Evolutionary conservation across 1,140 invertebrate species (phyloP), one percentile per base, ranked within the genome.

Genomic region (Pissodes strobi): DNA sequence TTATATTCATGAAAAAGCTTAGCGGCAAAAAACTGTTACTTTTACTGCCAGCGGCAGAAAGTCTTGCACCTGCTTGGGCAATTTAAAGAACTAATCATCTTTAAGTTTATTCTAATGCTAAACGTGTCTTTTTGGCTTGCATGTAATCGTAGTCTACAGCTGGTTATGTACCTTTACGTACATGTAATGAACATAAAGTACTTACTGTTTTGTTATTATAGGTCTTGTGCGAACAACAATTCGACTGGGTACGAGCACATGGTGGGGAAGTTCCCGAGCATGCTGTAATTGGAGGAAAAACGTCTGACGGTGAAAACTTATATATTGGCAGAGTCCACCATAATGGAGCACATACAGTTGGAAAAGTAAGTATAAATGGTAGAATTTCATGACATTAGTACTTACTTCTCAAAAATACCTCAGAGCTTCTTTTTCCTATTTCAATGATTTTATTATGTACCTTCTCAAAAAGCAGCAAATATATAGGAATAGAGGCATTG

Each of bases 301-400:
- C 86, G 0, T 77, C 80, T 48, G 76, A 74, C 13, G 87, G 83
- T 0, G 88, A 90, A 73, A 81, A 82, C 0, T 76, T 90, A 1
- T 90, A 86, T 70, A 82, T 89, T 51, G 88, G 87, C 22, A 80
- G 88, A 27, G 83, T 80, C 0, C 76, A 81, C 38, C 82, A 88
- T 58, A 74, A 82, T 27, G 82, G 85, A 8, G 85, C 88, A 48
- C 72, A 88, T 64, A 87, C 86, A 0, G 81, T 89, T 52, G 90
- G 90, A 70, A 91, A 91, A 80, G 86, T 89, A 77, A 58, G 64
- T n/a, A n/a, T n/a, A n/a, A n/a, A n/a, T n/a, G n/a, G n/a, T n/a
- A n/a, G n/a, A n/a, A n/a, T n/a, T n/a, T n/a, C n/a, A n/a, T n/a
- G n/a, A n/a, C n/a, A n/a, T n/a, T n/a, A n/a, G n/a, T n/a, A n/a